These are phyloP conservation scores for Chironomus striatipennis DNA, from an alignment of 1,140 invertebrate species.

Conservation along the genomic window DNA sequence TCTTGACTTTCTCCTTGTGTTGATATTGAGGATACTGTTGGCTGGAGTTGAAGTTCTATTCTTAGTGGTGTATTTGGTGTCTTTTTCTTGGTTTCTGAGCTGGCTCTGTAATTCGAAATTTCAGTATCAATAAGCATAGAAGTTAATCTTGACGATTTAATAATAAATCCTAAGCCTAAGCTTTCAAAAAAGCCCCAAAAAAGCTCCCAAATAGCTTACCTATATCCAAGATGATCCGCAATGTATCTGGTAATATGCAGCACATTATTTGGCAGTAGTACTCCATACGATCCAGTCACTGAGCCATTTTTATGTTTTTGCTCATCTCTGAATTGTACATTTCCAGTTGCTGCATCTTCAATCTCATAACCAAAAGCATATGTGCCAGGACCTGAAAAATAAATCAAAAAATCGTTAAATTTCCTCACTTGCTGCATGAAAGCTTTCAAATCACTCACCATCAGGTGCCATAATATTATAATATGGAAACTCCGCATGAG, in stretches of 20 bases:
- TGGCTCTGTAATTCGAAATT: too few species aligned
- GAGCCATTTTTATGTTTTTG: conserved; percentile 55
- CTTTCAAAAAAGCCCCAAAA: too few species aligned
- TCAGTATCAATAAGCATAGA: too few species aligned
- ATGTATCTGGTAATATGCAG: conserved; percentile 49
- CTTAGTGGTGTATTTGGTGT: background rate
- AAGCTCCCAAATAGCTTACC: conserved; percentile 37
- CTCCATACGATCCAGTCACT: conserved; percentile 57
- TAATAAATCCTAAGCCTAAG: background rate
- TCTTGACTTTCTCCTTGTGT: background rate
- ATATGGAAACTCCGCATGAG: conserved; percentile 8
- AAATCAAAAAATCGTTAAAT: too few species aligned
- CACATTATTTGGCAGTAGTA: conserved; percentile 51
- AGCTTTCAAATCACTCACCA: background rate
- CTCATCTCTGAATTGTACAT: conserved; percentile 57
- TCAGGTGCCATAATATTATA: conserved; percentile 25
- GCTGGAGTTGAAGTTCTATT: background rate
- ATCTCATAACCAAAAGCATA: conserved; percentile 62
- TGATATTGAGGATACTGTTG: background rate
- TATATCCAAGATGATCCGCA: conserved; percentile 55
- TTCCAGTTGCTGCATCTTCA: conserved; percentile 49
- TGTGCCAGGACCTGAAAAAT: conserved; percentile 46
- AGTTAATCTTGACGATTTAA: background rate
- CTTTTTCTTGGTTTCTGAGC: background rate
- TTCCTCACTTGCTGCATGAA: too few species aligned